These are phyloP conservation scores for Plecotus auritus DNA, from an alignment of 2,113 vertebrate species.

Conservation along the genomic window DNA sequence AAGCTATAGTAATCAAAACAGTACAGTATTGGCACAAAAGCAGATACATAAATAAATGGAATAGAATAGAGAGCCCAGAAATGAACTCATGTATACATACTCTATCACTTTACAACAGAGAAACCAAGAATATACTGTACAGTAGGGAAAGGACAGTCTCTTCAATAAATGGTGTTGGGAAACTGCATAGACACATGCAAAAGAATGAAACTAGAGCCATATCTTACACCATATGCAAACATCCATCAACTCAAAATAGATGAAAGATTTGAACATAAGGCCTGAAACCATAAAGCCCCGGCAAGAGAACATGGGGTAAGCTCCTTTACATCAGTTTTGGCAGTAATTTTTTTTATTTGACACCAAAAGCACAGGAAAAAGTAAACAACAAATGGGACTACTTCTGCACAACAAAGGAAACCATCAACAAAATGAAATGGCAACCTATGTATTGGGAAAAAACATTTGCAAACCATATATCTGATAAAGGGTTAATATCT, in stretches of 20 bases:
- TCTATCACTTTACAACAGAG: not conserved
- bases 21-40: not conserved
- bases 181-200: not conserved
- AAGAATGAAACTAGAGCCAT: not conserved
- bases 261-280: not conserved
- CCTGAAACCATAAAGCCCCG: not conserved
- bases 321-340: not conserved
- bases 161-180: not conserved
- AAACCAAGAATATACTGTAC: not conserved
- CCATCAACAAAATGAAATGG: not conserved
- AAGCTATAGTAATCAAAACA: not conserved
- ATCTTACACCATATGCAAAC: not conserved
- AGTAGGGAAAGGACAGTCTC: not conserved
- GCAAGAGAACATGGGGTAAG: not conserved
- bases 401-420: not conserved
- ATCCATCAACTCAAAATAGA: not conserved
- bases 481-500: not conserved
- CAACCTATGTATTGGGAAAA: not conserved
- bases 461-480: not conserved
- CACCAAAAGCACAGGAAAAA: not conserved
- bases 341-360: not conserved
- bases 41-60: not conserved
- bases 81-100: not conserved
- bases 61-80: not conserved
- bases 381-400: not conserved